Evolutionary conservation across 1,140 invertebrate genomes (phyloP).

Genomic region (Pseudomyrmex flavicornis): DNA sequence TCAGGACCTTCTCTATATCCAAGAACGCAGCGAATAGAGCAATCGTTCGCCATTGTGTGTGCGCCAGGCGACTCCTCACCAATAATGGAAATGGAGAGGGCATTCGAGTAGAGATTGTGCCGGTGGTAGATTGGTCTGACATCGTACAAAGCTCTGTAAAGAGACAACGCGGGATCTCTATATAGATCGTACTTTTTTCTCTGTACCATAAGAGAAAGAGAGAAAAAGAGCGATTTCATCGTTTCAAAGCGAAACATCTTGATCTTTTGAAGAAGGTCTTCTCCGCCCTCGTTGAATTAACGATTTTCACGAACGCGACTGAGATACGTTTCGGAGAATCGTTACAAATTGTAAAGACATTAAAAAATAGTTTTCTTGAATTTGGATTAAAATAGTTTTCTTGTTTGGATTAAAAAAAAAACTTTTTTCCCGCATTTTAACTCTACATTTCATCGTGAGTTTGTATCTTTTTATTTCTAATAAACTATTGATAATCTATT

Average conservation of each 20-base stretch:
- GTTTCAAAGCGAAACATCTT: slow-evolving; percentile 25
- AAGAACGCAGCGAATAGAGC: slow-evolving; percentile 40
- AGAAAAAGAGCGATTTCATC: neutral
- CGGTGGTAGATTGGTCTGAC: slow-evolving; percentile 67
- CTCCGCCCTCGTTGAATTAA: neutral
- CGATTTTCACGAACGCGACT: no score
- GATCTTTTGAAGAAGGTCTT: slow-evolving; percentile 20
- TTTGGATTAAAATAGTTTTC: neutral
- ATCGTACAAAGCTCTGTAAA: slow-evolving; percentile 64
- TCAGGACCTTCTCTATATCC: slow-evolving; percentile 9
- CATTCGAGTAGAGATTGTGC: slow-evolving; percentile 67
- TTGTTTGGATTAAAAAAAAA: neutral
- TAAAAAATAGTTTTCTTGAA: neutral
- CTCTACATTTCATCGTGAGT: neutral
- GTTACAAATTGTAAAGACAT: neutral
- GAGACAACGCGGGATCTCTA: slow-evolving; percentile 57
- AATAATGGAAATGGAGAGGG: slow-evolving; percentile 70
- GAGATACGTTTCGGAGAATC: neutral
- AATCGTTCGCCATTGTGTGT: slow-evolving; percentile 44
- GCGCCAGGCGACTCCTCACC: slow-evolving; percentile 48
- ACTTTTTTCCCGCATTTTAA: no score
- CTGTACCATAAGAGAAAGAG: neutral
- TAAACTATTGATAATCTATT: neutral
- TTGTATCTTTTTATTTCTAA: neutral
- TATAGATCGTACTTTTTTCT: slow-evolving; percentile 54